Percentiles rank a stretch among this genome's conserved stretches.
Conservation (phyloP, 2,888 invertebrate species). For the Andrena flavipes region DNA sequence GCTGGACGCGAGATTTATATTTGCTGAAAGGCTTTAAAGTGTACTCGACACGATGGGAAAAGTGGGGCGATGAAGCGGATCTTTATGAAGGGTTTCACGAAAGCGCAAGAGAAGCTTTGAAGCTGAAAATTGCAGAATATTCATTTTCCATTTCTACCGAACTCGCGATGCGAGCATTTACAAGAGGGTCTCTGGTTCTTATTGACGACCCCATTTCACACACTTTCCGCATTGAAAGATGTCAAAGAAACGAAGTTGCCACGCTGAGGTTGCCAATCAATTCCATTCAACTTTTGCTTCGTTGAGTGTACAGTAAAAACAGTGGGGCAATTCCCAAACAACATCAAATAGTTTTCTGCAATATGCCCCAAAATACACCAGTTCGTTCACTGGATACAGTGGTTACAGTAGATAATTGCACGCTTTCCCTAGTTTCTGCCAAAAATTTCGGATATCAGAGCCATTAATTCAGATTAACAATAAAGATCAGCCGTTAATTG, state of each 20-base stretch:
- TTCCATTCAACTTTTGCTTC: background rate
- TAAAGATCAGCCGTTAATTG: conserved; percentile 34
- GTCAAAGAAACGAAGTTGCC: background rate
- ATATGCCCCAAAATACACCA: background rate
- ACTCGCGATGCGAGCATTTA: background rate
- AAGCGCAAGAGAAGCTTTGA: background rate
- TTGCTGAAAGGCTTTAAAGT: conserved; percentile 15
- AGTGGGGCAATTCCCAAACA: too few species aligned
- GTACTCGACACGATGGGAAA: conserved; percentile 16
- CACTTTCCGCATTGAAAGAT: background rate
- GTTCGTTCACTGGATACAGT: background rate
- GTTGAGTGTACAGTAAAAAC: background rate
- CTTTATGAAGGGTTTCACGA: conserved; percentile 10
- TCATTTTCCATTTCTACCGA: conserved; percentile 16
- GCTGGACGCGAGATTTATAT: conserved; percentile 23
- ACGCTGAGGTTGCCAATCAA: background rate
- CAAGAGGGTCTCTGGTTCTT: background rate
- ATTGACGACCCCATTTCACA: background rate
- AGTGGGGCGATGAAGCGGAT: conserved; percentile 29
- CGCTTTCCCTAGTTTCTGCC: background rate
- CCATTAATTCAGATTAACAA: conserved; percentile 12
- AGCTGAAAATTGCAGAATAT: conserved; percentile 7
- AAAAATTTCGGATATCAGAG: background rate
- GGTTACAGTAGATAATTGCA: background rate
- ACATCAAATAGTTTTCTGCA: too few species aligned